Evolutionary conservation across 1,140 invertebrate genomes (phyloP).

Genomic region (Micrasema minimum): DNA sequence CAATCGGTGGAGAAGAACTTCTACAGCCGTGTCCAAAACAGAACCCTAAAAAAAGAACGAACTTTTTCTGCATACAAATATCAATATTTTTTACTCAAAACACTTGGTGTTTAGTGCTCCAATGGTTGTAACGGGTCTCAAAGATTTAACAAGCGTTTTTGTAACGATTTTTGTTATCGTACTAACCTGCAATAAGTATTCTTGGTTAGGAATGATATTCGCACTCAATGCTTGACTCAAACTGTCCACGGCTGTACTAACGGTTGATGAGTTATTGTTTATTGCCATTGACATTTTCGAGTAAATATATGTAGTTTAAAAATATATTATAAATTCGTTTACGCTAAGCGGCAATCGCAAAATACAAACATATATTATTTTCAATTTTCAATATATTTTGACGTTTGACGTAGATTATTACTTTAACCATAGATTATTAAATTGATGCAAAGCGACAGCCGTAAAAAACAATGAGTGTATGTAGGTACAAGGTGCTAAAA

Average conservation of each 20-base stretch:
- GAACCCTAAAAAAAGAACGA: conserved; percentile 71
- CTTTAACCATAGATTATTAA: conserved; percentile 5
- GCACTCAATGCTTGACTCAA: conserved; percentile 80
- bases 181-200: conserved; percentile 83
- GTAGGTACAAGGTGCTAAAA: too few relatives aligned
- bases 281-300: conserved; percentile 5
- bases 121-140: background rate
- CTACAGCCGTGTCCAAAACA: conserved; percentile 90
- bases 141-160: background rate
- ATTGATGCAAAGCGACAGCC: too few relatives aligned
- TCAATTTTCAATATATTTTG: too few relatives aligned
- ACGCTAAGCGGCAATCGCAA: too few relatives aligned
- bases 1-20: conserved; percentile 90
- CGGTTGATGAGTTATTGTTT: conserved; percentile 57
- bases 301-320: too few relatives aligned
- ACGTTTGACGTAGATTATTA: background rate
- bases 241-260: conserved; percentile 80
- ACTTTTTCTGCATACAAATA: conserved; percentile 12
- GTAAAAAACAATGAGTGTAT: too few relatives aligned
- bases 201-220: conserved; percentile 89
- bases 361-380: too few relatives aligned
- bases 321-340: too few relatives aligned
- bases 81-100: background rate
- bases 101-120: background rate
- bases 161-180: background rate